Evolutionary conservation across 2,888 invertebrate genomes (phyloP), one percentile per base, ranked within the genome.

Genomic region (Drosophila anceps): DNA sequence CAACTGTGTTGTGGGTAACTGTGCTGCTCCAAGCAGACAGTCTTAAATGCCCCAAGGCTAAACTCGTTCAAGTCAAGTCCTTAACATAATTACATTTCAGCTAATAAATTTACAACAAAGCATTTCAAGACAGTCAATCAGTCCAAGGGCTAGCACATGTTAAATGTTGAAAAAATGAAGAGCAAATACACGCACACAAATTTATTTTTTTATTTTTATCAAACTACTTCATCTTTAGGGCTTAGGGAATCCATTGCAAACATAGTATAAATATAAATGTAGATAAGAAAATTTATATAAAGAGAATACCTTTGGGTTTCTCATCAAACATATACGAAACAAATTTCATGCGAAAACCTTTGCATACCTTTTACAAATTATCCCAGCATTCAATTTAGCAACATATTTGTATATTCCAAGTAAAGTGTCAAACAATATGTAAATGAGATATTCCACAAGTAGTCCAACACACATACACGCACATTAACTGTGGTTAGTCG

Each of bases 391-490:
- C 55, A 81, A 72, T 74, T 75, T 48, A 58, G 57, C 72, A 66
- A 66, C 59, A 73, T 70, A 70, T 81, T 81, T 69, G 65, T 61
- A 79, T 81, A 70, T 72, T 71, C 53, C 69, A 55, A 35, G 10
- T 18, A 43, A 66, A 29, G 7, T 64, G 55, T 67, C 79, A 73
- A 71, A 71, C 24, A 44, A 65, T 65, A 65, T 44, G 43, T 69
- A 81, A 82, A 79, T 82, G 76, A 68, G 74, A 69, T 76, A 72
- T 70, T 65, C 53, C 63, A 58, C 77, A 73, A 64, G 57, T 60
- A 53, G 59, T 48, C 44, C 41, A 53, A 46, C 62, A 63, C 33
- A 37, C 24, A 57, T 20, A 33, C 27, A 53, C 35, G 27, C 37
- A 33, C 29, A 54, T 15, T 2, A 13, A 33, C 20, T 48, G 58